A percentile compares a stretch with the other conserved stretches of the same genome.
Evolutionary conservation across 2,113 vertebrate species (phyloP).

Genomic region (Dipodomys ordii): DNA sequence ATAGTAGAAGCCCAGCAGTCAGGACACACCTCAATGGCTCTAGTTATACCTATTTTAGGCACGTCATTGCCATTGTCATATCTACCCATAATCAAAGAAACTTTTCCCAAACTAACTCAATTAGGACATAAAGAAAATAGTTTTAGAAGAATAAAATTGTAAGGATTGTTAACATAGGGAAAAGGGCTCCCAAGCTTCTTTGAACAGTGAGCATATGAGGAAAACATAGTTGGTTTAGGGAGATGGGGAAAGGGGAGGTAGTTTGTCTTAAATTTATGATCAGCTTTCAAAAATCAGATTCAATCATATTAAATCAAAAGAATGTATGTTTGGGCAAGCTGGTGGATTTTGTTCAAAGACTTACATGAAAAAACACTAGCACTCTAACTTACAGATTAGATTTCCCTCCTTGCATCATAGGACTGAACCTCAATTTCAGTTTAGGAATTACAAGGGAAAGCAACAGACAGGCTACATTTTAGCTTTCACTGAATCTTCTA

Average conservation of each 20-base stretch:
- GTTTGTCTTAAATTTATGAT: background rate
- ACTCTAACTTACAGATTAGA: background rate
- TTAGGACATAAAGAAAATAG: background rate
- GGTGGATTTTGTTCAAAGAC: background rate
- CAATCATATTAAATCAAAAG: slow-evolving; percentile 10
- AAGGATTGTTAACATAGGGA: background rate
- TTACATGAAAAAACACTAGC: background rate
- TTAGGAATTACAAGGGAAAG: background rate
- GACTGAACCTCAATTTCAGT: background rate
- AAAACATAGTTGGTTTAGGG: background rate
- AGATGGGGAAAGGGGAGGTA: too few species aligned
- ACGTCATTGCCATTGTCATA: background rate
- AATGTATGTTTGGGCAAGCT: background rate
- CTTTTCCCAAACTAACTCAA: background rate
- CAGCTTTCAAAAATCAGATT: slow-evolving; percentile 6
- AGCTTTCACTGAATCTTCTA: background rate
- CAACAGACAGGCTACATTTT: background rate
- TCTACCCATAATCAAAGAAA: background rate
- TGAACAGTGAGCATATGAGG: background rate
- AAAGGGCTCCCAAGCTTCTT: background rate
- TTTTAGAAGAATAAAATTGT: background rate
- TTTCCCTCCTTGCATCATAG: background rate
- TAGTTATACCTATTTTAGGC: background rate
- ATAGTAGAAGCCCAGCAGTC: background rate
- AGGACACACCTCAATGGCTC: background rate